phyloP scores from a whole-genome alignment of 2,888 invertebrate species.

The Cerastis leucographa region DNA sequence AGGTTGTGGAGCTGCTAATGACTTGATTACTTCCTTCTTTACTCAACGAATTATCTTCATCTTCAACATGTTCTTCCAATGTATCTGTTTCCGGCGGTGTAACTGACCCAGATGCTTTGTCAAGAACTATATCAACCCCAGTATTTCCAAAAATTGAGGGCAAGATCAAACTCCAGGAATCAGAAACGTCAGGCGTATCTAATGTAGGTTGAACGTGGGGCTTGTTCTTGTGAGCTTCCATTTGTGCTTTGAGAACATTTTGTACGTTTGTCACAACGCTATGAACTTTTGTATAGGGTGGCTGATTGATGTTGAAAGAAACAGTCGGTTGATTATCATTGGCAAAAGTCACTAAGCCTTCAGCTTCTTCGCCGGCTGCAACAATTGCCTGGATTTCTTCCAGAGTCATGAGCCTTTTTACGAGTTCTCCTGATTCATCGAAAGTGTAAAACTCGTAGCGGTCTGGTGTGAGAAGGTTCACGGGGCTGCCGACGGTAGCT shows the following conservation, averaged over 20 bases:
- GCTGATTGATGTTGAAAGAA: constrained; percentile 88
- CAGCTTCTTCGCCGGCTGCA: constrained; percentile 94
- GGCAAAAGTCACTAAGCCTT: constrained; percentile 88
- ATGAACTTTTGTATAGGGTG: constrained; percentile 93
- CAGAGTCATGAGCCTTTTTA: constrained; percentile 95
- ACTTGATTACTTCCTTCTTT: constrained; percentile 80
- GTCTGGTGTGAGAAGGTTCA: constrained; percentile 94
- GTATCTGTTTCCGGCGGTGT: constrained; percentile 87
- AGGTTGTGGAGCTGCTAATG: constrained; percentile 70
- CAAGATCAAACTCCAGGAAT: constrained; percentile 95
- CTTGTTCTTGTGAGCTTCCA: constrained; percentile 91
- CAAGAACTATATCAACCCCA: constrained; percentile 91
- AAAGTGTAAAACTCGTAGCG: constrained; percentile 97
- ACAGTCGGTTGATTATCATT: constrained; percentile 87
- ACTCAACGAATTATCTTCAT: constrained; percentile 76
- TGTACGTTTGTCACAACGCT: constrained; percentile 96
- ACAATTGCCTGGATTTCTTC: constrained; percentile 96
- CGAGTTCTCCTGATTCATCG: constrained; percentile 95
- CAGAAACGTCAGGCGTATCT: constrained; percentile 94
- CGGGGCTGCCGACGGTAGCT: constrained; percentile 94
- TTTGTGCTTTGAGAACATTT: constrained; percentile 95
- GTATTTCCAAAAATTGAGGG: constrained; percentile 95
- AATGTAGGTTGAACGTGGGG: constrained; percentile 87
- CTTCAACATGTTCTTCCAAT: constrained; percentile 74
- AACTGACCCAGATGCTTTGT: constrained; percentile 84